These are phyloP conservation scores for Bemisia tabaci DNA, from an alignment of 1,140 invertebrate genomes.

Conservation along the genomic window DNA sequence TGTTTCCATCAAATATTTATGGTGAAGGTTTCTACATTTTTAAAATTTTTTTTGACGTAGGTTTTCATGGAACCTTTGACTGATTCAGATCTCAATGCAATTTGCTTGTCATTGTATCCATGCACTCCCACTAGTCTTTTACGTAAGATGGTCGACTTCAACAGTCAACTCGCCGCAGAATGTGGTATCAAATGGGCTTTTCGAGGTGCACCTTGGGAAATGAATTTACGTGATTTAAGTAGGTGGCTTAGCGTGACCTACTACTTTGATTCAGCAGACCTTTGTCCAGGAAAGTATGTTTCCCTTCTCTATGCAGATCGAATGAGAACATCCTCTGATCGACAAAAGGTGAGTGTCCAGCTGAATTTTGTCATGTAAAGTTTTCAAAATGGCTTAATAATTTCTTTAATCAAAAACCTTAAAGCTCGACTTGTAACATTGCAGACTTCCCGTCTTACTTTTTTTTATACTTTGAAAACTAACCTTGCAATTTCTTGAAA, in stretches of 20 bases:
- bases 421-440: no score
- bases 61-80: slow-evolving; percentile 73
- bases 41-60: slow-evolving; percentile 27
- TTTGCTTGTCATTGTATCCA: slow-evolving; percentile 34
- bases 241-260: slow-evolving; percentile 70
- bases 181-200: slow-evolving; percentile 50
- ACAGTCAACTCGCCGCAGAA: slow-evolving; percentile 32
- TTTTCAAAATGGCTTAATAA: no score
- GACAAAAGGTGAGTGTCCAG: slow-evolving; percentile 43
- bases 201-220: slow-evolving; percentile 88
- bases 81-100: slow-evolving; percentile 56
- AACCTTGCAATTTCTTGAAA: no score
- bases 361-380: no score
- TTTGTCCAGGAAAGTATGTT: slow-evolving; percentile 41
- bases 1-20: no score
- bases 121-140: slow-evolving; percentile 38
- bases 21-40: no score
- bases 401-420: no score
- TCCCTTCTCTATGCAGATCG: slow-evolving; percentile 65
- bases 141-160: slow-evolving; percentile 66
- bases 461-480: no score
- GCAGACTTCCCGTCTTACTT: no score
- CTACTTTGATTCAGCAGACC: slow-evolving; percentile 31
- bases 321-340: slow-evolving; percentile 61
- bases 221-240: slow-evolving; percentile 89